Conservation (phyloP, 2,797 vertebrate species). For the Pachyuromys duprasi region DNA sequence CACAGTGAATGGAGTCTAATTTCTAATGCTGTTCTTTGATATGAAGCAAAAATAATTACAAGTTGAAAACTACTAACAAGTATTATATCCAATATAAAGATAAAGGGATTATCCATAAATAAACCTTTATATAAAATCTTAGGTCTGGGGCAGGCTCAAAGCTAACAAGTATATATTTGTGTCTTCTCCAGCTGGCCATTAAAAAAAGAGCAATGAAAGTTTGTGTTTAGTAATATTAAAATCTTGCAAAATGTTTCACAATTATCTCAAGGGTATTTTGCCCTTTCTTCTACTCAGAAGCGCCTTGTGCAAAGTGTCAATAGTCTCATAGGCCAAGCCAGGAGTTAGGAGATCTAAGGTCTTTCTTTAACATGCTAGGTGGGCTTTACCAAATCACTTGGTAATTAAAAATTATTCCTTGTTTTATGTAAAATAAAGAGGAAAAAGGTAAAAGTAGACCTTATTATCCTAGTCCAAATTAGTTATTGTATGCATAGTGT, state of each 20-base stretch:
- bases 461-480: neutral
- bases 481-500: neutral
- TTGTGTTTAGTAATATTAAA: constrained; percentile 73
- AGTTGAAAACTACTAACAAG: constrained; percentile 73
- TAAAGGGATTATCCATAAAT: constrained; percentile 82
- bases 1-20: constrained; percentile 81
- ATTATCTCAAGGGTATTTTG: constrained; percentile 43
- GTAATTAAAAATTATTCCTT: constrained; percentile 33
- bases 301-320: neutral
- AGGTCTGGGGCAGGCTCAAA: constrained; percentile 34
- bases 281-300: constrained; percentile 31
- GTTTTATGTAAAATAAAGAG: neutral
- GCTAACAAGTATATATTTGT: constrained; percentile 70
- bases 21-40: constrained; percentile 81
- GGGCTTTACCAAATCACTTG: constrained; percentile 8
- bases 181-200: constrained; percentile 73
- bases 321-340: neutral
- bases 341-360: constrained; percentile 9
- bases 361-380: neutral
- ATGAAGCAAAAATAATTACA: constrained; percentile 78
- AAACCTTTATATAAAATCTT: constrained; percentile 74
- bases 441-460: neutral
- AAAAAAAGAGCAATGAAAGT: constrained; percentile 71
- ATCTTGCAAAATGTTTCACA: constrained; percentile 73
- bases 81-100: constrained; percentile 73